Evolutionary conservation across 64 coral and sea anemone species (phyloP).

Genomic region (Anthopleura sola): DNA sequence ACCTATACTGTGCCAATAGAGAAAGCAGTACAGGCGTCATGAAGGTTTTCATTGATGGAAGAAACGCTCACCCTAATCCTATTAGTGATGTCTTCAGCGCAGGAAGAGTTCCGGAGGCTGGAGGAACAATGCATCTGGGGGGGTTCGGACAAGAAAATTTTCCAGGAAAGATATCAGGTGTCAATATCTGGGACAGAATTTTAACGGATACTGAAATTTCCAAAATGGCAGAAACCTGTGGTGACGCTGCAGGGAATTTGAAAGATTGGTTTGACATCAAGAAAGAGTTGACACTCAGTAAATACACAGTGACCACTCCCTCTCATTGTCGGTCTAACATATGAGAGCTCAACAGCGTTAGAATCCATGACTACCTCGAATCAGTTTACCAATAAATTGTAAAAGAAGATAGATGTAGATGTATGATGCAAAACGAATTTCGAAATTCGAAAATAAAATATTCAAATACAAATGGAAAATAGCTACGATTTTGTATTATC

Average conservation of each 20-base stretch:
- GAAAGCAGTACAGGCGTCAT: not conserved
- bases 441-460: too few relatives aligned
- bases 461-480: too few relatives aligned
- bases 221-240: not conserved
- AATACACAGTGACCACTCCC: not conserved
- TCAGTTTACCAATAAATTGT: too few relatives aligned
- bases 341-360: not conserved
- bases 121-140: not conserved
- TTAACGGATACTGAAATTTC: not conserved
- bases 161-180: not conserved
- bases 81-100: too few relatives aligned
- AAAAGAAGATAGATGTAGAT: too few relatives aligned
- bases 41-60: not conserved
- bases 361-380: not conserved
- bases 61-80: too few relatives aligned
- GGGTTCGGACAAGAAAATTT: not conserved
- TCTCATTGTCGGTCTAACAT: not conserved
- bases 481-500: too few relatives aligned
- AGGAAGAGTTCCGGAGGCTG: not conserved
- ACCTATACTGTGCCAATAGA: not conserved
- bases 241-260: not conserved
- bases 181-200: not conserved
- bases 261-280: conserved; percentile 19
- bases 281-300: not conserved
- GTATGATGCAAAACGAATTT: too few relatives aligned